Conservation (phyloP, 2,113 vertebrate genomes). For the Empidonax alnorum region DNA sequence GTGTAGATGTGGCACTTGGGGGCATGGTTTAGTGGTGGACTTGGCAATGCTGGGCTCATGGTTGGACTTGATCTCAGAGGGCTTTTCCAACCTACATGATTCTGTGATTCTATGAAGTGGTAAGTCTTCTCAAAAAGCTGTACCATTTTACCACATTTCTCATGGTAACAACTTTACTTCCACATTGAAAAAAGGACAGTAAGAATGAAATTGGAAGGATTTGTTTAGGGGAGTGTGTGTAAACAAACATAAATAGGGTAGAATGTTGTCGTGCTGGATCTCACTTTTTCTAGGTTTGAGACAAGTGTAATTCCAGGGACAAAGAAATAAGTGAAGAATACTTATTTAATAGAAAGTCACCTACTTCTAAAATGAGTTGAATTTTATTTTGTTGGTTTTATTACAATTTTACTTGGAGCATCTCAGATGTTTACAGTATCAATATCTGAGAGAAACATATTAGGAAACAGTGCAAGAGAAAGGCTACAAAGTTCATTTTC, state of each 20-base stretch:
- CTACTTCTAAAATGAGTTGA: neutral
- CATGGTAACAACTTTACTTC: neutral
- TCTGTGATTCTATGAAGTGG: neutral
- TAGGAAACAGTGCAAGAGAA: neutral
- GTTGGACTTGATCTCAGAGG: neutral
- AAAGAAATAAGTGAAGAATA: neutral
- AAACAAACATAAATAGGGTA: neutral
- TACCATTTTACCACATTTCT: neutral
- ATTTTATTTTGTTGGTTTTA: neutral
- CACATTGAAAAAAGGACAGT: neutral
- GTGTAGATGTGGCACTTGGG: neutral
- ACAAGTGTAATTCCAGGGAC: neutral
- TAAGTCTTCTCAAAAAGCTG: neutral
- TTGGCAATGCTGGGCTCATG: neutral
- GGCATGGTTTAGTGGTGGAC: neutral
- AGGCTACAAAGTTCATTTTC: neutral
- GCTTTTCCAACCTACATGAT: neutral
- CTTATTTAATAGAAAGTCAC: neutral
- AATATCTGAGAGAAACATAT: neutral
- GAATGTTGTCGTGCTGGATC: neutral
- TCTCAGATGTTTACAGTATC: neutral
- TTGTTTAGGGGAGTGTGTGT: rapidly evolving
- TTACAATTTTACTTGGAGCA: neutral
- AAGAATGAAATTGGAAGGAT: neutral
- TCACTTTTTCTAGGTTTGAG: rapidly evolving